Conservation (phyloP, 30 jellyfish, hydroid and myxozoan species). For the Nemopilema nomurai region DNA sequence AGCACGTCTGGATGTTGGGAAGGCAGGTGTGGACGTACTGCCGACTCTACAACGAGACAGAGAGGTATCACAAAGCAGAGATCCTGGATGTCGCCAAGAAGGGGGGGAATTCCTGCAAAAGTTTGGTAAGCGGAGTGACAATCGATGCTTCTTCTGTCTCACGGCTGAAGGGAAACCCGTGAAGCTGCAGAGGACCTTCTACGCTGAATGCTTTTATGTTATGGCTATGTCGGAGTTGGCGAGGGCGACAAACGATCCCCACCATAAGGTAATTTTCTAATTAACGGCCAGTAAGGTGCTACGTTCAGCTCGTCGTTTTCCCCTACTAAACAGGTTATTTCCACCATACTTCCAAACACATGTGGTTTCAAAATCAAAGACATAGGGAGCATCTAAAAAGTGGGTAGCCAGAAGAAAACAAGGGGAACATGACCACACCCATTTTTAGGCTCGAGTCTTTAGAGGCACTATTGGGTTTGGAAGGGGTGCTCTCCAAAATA, state of each 20-base stretch:
- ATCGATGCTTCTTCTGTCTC: slow-evolving; percentile 49
- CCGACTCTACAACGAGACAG: slow-evolving; percentile 58
- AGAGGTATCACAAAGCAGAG: slow-evolving; percentile 47
- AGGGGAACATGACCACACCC: too few relatives aligned
- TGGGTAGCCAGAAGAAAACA: too few relatives aligned
- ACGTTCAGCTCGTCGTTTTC: too few relatives aligned
- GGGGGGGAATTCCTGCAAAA: slow-evolving; percentile 43
- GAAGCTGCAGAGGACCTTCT: slow-evolving; percentile 62
- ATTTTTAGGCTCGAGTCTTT: too few relatives aligned
- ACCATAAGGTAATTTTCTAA: slow-evolving; percentile 26
- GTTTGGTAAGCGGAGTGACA: slow-evolving; percentile 45
- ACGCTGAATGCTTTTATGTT: slow-evolving; percentile 56
- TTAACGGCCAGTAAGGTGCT: too few relatives aligned
- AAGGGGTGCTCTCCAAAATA: too few relatives aligned
- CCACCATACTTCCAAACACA: too few relatives aligned
- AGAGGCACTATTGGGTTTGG: too few relatives aligned
- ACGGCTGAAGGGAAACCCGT: slow-evolving; percentile 66
- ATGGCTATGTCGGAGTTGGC: slow-evolving; percentile 65
- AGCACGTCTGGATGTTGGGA: slow-evolving; percentile 59
- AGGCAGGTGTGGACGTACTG: slow-evolving; percentile 71
- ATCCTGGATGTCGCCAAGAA: slow-evolving; percentile 48
- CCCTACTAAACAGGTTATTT: too few relatives aligned
- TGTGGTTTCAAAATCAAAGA: too few relatives aligned
- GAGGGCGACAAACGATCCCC: slow-evolving; percentile 35
- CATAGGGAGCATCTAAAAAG: too few relatives aligned